These are phyloP conservation scores for Rhinella marina DNA, from an alignment of 2,797 vertebrate genomes.

Conservation along the genomic window DNA sequence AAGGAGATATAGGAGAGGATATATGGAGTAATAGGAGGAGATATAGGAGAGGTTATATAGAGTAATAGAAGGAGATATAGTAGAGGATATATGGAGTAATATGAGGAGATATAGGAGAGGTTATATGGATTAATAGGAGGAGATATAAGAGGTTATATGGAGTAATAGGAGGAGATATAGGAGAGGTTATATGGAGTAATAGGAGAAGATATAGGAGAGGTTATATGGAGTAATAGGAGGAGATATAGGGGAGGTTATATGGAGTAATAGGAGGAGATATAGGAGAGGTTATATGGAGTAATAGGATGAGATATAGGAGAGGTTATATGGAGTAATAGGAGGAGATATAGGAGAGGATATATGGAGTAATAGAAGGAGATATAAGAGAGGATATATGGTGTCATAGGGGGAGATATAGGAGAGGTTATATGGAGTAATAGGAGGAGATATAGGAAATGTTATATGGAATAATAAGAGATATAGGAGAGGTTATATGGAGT, in stretches of 20 bases:
- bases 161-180: neutral
- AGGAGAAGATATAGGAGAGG: neutral
- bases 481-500: neutral
- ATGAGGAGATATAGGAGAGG: neutral
- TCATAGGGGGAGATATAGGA: neutral
- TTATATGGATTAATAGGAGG: neutral
- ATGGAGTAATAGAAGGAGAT: slow-evolving; percentile 4
- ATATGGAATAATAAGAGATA: neutral
- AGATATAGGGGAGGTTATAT: neutral
- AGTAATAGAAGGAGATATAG: neutral
- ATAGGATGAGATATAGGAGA: slow-evolving; percentile 3
- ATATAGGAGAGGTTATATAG: neutral
- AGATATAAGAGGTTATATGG: neutral
- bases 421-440: neutral
- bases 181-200: neutral
- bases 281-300: neutral
- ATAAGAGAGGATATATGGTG: neutral
- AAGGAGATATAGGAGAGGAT: too few relatives aligned
- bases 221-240: neutral
- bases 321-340: slow-evolving; percentile 15
- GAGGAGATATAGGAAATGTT: neutral
- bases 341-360: neutral
- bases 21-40: too few relatives aligned
- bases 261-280: neutral
- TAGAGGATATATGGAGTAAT: neutral